Evolutionary conservation across 2,797 vertebrate species (phyloP).

Genomic region (Labeo calbasu): DNA sequence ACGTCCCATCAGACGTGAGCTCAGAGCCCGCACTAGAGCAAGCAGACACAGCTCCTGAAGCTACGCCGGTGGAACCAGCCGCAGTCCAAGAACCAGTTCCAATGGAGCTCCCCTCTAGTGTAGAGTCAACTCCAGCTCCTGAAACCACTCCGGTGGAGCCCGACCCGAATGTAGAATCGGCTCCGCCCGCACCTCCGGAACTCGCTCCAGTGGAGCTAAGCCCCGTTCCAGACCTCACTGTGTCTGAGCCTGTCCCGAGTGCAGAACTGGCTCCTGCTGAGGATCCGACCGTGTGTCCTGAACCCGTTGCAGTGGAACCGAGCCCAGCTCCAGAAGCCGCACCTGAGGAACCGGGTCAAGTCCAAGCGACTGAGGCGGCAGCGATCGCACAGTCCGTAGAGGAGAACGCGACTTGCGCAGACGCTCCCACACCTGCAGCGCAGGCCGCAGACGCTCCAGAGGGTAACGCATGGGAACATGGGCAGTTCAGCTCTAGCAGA

Average conservation of each 20-base stretch:
- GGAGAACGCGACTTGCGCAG: background rate
- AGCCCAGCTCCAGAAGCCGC: background rate
- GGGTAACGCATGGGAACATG: background rate
- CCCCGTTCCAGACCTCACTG: background rate
- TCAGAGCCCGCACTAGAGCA: background rate
- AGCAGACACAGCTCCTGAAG: background rate
- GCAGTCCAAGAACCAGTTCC: background rate
- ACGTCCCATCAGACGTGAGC: background rate
- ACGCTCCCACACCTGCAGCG: too few relatives aligned
- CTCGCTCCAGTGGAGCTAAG: background rate
- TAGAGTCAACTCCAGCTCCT: background rate
- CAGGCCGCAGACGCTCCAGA: background rate
- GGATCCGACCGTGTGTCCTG: background rate
- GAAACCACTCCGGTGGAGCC: constrained; percentile 11
- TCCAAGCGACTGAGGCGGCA: background rate
- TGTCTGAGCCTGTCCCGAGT: background rate
- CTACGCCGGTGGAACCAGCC: background rate
- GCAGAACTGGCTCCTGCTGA: background rate
- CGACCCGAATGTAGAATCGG: background rate
- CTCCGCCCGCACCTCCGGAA: background rate
- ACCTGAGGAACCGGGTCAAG: background rate
- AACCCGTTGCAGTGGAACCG: background rate
- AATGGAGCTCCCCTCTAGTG: too few relatives aligned
- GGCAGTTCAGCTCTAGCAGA: background rate
- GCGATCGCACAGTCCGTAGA: background rate